Conservation (phyloP, 2,113 vertebrate genomes). For the Oxyura jamaicensis region DNA sequence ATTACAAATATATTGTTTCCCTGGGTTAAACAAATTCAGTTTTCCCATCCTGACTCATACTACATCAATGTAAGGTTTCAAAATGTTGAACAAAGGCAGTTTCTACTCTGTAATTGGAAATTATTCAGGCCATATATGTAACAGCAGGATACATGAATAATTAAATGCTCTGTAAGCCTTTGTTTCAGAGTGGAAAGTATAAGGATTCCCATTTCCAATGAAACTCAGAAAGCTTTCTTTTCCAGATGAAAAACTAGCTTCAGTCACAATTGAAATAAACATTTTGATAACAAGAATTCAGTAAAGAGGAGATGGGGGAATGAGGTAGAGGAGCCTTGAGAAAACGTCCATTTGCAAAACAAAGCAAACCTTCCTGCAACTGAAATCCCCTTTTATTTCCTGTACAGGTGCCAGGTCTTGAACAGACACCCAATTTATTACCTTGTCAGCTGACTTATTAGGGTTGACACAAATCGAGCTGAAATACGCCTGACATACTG, state of each 20-base stretch:
- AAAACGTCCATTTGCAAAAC: constrained; percentile 70
- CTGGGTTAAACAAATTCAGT: constrained; percentile 47
- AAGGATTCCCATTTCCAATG: constrained; percentile 41
- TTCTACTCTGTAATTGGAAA: constrained; percentile 18
- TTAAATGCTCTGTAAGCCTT: constrained; percentile 52
- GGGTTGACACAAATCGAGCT: constrained; percentile 78
- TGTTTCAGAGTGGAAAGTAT: constrained; percentile 29
- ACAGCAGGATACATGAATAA: constrained; percentile 55
- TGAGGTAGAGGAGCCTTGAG: constrained; percentile 28
- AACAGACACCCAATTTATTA: constrained; percentile 80
- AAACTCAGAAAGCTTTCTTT: constrained; percentile 9
- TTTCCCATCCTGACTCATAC: not conserved
- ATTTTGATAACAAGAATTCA: constrained; percentile 59
- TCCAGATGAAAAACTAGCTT: constrained; percentile 51
- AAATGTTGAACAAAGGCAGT: constrained; percentile 36
- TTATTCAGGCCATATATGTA: constrained; percentile 29
- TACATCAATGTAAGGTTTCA: not conserved
- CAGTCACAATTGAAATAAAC: constrained; percentile 48
- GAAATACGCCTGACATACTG: constrained; percentile 74
- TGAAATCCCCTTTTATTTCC: constrained; percentile 79
- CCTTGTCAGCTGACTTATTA: constrained; percentile 79
- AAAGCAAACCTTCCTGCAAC: constrained; percentile 70
- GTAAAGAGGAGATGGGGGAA: constrained; percentile 1
- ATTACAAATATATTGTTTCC: constrained; percentile 35
- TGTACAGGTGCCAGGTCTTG: constrained; percentile 78